Evolutionary conservation across 2,888 invertebrate species (phyloP).

Genomic region (Macrosiphum euphorbiae): DNA sequence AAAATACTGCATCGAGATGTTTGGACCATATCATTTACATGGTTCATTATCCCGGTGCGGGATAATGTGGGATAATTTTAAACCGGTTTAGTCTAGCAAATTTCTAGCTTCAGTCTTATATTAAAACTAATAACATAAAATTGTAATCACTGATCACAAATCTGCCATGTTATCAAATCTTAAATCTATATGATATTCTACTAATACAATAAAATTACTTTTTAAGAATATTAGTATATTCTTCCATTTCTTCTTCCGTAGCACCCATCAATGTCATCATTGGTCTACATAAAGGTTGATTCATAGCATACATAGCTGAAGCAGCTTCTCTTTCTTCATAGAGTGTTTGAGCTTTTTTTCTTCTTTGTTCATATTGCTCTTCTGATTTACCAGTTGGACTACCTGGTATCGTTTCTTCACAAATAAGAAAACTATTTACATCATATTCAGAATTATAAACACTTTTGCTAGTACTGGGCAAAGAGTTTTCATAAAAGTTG

Average conservation of each 20-base stretch:
- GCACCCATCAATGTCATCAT: not conserved
- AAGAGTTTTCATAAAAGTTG: not conserved
- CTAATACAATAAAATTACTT: conserved; percentile 38
- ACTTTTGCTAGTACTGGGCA: not conserved
- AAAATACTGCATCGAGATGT: no score
- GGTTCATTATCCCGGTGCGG: no score
- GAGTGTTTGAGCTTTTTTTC: not conserved
- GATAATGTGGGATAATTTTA: no score
- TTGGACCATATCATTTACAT: no score
- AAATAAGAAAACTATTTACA: conserved; percentile 76
- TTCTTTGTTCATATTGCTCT: conserved; percentile 12
- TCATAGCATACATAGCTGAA: not conserved
- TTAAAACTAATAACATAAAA: not conserved
- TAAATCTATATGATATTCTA: not conserved
- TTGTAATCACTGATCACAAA: not conserved
- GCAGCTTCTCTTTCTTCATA: not conserved
- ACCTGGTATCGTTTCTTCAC: conserved; percentile 91
- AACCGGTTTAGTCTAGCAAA: no score
- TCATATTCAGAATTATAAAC: conserved; percentile 18
- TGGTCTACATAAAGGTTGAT: conserved; percentile 4
- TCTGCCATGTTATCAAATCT: not conserved
- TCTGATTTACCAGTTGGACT: conserved; percentile 82
- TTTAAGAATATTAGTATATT: not conserved
- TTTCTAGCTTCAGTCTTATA: not conserved
- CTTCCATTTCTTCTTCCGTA: not conserved